Evolutionary conservation across 2,113 vertebrate genomes (phyloP).

Genomic region (Patagioenas fasciata): DNA sequence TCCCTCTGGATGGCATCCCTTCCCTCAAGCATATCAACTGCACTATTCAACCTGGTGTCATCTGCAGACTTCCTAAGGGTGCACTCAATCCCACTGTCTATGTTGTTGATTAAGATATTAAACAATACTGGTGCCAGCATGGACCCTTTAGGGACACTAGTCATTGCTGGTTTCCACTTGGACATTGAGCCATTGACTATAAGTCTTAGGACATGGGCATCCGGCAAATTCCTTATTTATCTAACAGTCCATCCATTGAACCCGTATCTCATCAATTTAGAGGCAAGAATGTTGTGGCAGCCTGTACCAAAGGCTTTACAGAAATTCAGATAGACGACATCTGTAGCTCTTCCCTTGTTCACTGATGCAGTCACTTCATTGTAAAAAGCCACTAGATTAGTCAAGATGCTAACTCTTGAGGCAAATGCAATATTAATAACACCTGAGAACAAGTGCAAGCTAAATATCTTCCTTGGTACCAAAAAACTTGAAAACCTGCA

Average conservation of each 20-base stretch:
- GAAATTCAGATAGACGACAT: too few species aligned
- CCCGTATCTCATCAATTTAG: too few species aligned
- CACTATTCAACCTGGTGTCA: too few species aligned
- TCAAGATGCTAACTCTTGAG: background rate
- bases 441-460: background rate
- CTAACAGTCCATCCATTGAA: background rate
- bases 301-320: too few species aligned
- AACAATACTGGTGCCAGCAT: background rate
- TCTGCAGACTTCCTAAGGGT: background rate
- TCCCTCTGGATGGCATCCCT: too few species aligned
- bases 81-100: background rate
- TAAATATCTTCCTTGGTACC: background rate
- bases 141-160: background rate
- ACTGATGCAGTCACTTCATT: background rate
- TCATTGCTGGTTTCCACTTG: background rate
- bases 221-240: background rate
- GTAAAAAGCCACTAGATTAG: background rate
- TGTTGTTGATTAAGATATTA: background rate
- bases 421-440: background rate
- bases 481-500: background rate
- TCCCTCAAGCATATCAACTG: too few species aligned
- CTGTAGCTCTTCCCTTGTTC: background rate
- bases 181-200: background rate
- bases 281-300: too few species aligned
- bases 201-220: background rate